These are phyloP conservation scores for Campoplex nolae DNA, from an alignment of 2,888 invertebrate genomes.

Conservation along the genomic window DNA sequence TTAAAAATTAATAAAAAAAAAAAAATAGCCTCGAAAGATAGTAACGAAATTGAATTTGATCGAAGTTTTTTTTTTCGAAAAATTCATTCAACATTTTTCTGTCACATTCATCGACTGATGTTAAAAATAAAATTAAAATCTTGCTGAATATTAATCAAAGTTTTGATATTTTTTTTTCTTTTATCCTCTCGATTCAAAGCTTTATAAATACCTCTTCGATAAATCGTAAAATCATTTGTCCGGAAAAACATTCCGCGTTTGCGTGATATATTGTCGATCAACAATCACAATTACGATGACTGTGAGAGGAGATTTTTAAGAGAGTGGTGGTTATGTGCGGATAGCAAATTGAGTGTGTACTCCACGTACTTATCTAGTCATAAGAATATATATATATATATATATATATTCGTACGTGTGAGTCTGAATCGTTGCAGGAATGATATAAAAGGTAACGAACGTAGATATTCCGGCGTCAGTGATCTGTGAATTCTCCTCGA, in stretches of 20 bases:
- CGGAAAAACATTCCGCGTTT: constrained; percentile 23
- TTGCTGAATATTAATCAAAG: background rate
- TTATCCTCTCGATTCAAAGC: background rate
- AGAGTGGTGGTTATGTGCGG: background rate
- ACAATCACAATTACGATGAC: constrained; percentile 18
- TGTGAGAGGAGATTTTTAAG: constrained; percentile 6
- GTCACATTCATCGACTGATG: background rate
- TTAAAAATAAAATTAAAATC: background rate
- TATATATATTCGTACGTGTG: constrained; percentile 46
- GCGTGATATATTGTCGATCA: constrained; percentile 17
- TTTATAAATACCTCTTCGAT: background rate
- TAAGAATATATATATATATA: constrained; percentile 25
- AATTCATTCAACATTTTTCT: background rate
- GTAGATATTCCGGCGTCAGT: constrained; percentile 75
- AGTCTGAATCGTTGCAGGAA: constrained; percentile 38
- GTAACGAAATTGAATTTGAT: too few relatives aligned
- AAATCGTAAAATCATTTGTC: constrained; percentile 16
- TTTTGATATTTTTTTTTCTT: background rate
- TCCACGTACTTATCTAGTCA: constrained; percentile 66
- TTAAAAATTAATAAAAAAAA: background rate
- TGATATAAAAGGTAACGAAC: constrained; percentile 78
- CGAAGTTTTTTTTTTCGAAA: background rate
- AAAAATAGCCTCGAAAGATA: background rate
- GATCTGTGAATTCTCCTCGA: constrained; percentile 69
- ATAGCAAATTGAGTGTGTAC: constrained; percentile 2